Base-by-base conservation (phyloP, 2,113 vertebrate species). In the Alectura lathami region DNA sequence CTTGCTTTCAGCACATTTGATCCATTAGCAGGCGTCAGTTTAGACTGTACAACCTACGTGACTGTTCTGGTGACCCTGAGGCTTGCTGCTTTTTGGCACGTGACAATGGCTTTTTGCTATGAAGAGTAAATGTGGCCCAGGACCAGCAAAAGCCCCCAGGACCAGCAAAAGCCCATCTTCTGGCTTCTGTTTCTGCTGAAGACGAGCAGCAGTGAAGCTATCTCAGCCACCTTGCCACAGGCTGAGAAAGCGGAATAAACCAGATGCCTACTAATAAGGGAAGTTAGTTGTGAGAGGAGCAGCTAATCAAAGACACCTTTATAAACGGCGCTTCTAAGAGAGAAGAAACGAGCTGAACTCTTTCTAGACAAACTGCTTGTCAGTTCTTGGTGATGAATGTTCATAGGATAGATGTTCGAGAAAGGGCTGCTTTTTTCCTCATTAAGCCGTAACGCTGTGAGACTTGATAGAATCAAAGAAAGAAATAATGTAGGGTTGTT, bases 21-120 rank as follows among this genome's bases (percentile, higher is more conserved):
- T 70, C 13, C 70, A 5, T 79, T 45, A 43, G 29, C 26, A 42
- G 34, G 26, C 6, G 3, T 29, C 11, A n/a, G 24, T 70, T 63
- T 50, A 42, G 45, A 42, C 5, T 45, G 15, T n/a, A 36, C 36
- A 69, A 9, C 23, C 20, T 30, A 2, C 0, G 0, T 45, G 57
- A 27, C 48, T 43, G 42, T 15, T 47, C n/a, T 36, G 0, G 3
- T 38, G 48, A 68, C 14, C 24, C 67, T 0, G 2, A 8, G 32
- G 16, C 38, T 56, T 51, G 20, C 67, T 76, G 48, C 32, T 76
- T 27, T 60, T 88, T 42, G 11, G 1, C 3, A 1, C 7, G 14
- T 47, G 32, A 10, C 18, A 21, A 22, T n/a, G 63, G 29, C 57
- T 90, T 76, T 72, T 79, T 47, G 24, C 24, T 7, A 2, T 3